Base-by-base conservation (phyloP, 1,140 invertebrate genomes). In the Ips typographus region DNA sequence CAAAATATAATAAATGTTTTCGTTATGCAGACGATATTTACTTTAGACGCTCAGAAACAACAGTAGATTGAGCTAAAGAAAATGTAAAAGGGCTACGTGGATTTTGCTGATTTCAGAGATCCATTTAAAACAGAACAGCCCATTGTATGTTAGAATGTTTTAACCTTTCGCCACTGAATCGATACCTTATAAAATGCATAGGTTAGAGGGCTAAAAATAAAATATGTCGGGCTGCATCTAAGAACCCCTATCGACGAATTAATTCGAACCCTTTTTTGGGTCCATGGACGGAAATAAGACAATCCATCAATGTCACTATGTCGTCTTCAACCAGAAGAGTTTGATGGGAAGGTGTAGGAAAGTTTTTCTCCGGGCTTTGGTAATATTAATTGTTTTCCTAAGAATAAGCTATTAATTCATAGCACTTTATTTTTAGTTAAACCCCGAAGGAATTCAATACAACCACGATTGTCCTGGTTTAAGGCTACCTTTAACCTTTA, bases 271-370 rank as follows among this genome's bases (percentile, higher is more conserved):
- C 44, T 22, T 49, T 8, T 49, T 49, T 6, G 7, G 44, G 44
- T 49, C 22, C 22, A 22, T 22, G 22, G 22, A 22, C 44, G 7
- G 7, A 49, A 49, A 22, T 3, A 49, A 49, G 22, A 49, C 22
- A 49, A 49, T 49, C 44, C 7, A 49, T 49, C 44, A 49, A 49
- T 3, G 44, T 22, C 44, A 49, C 7, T 22, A 49, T 49, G 44
- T 49, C 44, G 44, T 49, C 44, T 49, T 49, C 44, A 3, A 49
- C 44, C 7, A 49, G 44, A 49, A 49, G 44, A 49, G 22, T 49
- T 49, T 49, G 44, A 49, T 22, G 22, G 22, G 22, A 49, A 49
- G 22, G 44, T 49, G 22, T 49, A 8, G 22, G 22, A 22, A 22
- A 49, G 22, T 2, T 49, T 49, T 49, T 49, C 44, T 49, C 44